These are phyloP conservation scores for Xestia sexstrigata DNA, from an alignment of 2,888 invertebrate species.

Conservation along the genomic window DNA sequence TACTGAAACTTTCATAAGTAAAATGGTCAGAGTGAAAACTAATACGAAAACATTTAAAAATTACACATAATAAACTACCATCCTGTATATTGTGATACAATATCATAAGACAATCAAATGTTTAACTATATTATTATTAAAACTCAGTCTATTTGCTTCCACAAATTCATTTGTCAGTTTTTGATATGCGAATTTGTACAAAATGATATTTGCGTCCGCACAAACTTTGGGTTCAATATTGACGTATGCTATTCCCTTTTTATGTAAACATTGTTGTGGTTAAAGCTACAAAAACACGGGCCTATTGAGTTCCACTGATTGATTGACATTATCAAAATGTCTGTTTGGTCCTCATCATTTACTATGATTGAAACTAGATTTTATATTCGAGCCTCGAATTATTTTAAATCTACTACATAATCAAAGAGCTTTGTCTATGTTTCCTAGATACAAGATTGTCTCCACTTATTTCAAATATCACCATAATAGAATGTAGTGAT, in stretches of 20 bases:
- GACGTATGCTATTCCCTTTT: constrained; percentile 24
- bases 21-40: constrained; percentile 53
- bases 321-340: constrained; percentile 40
- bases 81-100: constrained; percentile 67
- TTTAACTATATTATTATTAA: constrained; percentile 55
- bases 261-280: constrained; percentile 55
- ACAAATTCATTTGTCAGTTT: constrained; percentile 64
- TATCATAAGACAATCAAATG: constrained; percentile 72
- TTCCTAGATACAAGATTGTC: background rate
- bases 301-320: constrained; percentile 19
- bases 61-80: constrained; percentile 63
- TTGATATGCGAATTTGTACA: constrained; percentile 72
- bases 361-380: constrained; percentile 16
- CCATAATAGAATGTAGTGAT: constrained; percentile 19
- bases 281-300: constrained; percentile 38
- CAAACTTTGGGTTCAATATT: constrained; percentile 53
- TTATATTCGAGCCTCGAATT: constrained; percentile 18
- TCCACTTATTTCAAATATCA: constrained; percentile 16
- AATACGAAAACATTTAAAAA: constrained; percentile 64
- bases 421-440: constrained; percentile 7
- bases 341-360: constrained; percentile 34
- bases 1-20: constrained; percentile 52
- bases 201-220: constrained; percentile 60
- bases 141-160: constrained; percentile 68
- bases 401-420: constrained; percentile 5